Base-by-base conservation (phyloP, 2,797 vertebrate genomes). In the Neosalanx taihuensis region DNA sequence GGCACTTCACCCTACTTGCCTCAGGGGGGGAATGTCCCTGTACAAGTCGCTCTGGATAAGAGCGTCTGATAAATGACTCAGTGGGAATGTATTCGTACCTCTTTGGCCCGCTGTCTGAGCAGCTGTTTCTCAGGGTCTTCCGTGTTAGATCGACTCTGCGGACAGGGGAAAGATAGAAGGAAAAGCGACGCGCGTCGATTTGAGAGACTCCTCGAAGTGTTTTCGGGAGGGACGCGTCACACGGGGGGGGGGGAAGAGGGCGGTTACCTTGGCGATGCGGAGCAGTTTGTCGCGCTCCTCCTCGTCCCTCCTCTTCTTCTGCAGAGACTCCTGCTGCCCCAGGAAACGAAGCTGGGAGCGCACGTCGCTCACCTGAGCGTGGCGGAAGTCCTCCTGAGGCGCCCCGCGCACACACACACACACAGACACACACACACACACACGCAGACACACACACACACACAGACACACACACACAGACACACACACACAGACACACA, bases 21-120 rank as follows among this genome's bases (percentile, higher is more conserved):
- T 26, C 23, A 26, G 23, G 23, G 23, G 23, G 23, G 23, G 23
- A 26, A 26, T 26, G 23, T 26, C 23, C 23, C 23, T 26, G 23
- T 26, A 26, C 23, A 26, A 26, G 23, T 26, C 23, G 1, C 23
- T 26, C 23, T 26, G 23, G 23, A 26, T 26, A 26, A 26, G 23
- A 26, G 1, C 23, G 23, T 1, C 23, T 26, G 23, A 26, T 26
- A 26, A 26, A 1, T 26, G 23, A 26, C 23, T 26, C 23, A 1
- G 1, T 26, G 23, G 1, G 1, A 46, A 15, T 20, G 15, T 60
- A 60, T 5, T 66, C 85, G 69, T 90, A 98, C 97, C 95, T 98
- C 95, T 95, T 95, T 99, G 5, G 94, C 96, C 86, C 92, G 95
- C 88, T 98, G 97, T 91, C 94, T 97, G 79, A 99, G 93, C 85